Evolutionary conservation across 1,140 invertebrate species (phyloP), one percentile per base, ranked within the genome.

Genomic region (Cydia strobilella): DNA sequence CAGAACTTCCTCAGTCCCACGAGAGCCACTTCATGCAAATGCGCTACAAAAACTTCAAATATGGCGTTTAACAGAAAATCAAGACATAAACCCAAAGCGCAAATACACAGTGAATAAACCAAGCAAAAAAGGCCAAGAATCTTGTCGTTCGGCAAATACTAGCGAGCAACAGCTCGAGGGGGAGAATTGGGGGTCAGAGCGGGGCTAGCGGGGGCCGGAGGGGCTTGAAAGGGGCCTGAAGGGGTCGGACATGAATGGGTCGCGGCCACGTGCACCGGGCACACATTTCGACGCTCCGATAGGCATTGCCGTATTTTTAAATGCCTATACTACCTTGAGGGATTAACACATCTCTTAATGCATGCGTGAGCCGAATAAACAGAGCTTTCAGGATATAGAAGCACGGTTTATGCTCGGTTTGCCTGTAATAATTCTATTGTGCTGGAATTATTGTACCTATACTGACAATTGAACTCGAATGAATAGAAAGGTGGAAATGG

Each of bases 231-330:
- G 20, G 63, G 72, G 13, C 25, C 51, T 18, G 54, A 66, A 12
- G 65, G 66, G 69, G 25, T 20, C 15, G n/a, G 54, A 42, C 74
- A 78, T 80, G 78, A 79, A 79, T 79, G 79, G 75, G 73, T 75
- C 51, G 62, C 62, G 54, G 74, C 75, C 75, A 77, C 79, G 76
- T 77, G 76, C 73, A 48, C 72, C 69, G 73, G 65, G 74, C 65
- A 66, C 74, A 75, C 71, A 73, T 75, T 59, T 73, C 42, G 74
- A 76, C 79, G 76, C 76, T 76, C 76, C 76, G 76, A 48, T 75
- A 73, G 18, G 15, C 75, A 45, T 74, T 66, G 31, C 63, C 48
- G 74, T 75, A 74, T 78, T 76, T 78, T 78, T 78, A 76, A 78
- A 76, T 42, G 51, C 39, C 54, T 51, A 51, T 27, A 35, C 27